Percentiles rank a stretch among this genome's conserved stretches.
phyloP scores from a whole-genome alignment of 2,797 vertebrate species.

The Oreonectes daqikongensis region DNA sequence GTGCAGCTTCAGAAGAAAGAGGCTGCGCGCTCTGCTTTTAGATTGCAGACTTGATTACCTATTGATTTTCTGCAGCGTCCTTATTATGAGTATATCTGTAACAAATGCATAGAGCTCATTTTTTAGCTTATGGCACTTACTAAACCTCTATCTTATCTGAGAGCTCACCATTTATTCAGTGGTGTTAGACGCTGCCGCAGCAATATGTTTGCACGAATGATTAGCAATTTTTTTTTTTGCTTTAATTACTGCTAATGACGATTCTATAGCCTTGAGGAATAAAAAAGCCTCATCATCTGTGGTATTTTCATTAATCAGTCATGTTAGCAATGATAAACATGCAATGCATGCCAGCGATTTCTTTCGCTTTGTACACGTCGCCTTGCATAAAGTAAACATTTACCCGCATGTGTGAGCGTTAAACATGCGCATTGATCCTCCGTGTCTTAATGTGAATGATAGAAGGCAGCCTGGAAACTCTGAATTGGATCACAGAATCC shows the following conservation, averaged over 20 bases:
- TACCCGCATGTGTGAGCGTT: neutral
- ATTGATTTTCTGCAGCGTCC: constrained; percentile 57
- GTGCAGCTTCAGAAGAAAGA: constrained; percentile 14
- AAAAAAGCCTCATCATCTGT: constrained; percentile 5
- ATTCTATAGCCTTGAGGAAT: constrained; percentile 24
- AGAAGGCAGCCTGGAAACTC: constrained; percentile 41
- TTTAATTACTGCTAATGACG: constrained; percentile 30
- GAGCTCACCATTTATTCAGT: constrained; percentile 8
- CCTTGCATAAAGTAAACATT: neutral
- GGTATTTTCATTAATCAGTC: neutral
- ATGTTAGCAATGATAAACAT: neutral
- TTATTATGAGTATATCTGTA: constrained; percentile 58
- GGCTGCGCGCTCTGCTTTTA: constrained; percentile 20
- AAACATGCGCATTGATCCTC: neutral
- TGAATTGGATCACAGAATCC: constrained; percentile 57
- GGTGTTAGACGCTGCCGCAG: neutral
- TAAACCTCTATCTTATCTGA: constrained; percentile 24
- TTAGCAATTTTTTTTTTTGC: constrained; percentile 17
- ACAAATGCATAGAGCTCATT: constrained; percentile 56
- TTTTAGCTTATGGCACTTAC: constrained; percentile 53
- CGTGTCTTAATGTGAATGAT: constrained; percentile 23
- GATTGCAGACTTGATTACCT: constrained; percentile 59
- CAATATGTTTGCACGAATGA: constrained; percentile 34
- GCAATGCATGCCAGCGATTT: neutral
- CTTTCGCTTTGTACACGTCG: neutral